These are phyloP conservation scores for Dipodomys ordii DNA, from an alignment of 2,113 vertebrate species.

Conservation along the genomic window DNA sequence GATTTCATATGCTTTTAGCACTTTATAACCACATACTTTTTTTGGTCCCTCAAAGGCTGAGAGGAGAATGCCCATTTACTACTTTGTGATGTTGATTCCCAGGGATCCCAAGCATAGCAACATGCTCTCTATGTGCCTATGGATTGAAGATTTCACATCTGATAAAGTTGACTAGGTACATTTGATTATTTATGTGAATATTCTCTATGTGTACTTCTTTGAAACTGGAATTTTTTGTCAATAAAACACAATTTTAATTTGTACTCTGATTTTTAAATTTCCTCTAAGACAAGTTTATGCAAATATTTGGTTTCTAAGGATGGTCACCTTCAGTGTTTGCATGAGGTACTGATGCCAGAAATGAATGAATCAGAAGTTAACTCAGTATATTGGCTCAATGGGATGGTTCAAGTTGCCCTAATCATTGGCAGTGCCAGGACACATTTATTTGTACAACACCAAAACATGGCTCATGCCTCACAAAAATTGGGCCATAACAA, in stretches of 20 bases:
- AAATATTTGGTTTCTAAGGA: constrained; percentile 83
- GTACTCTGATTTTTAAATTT: constrained; percentile 42
- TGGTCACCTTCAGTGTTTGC: not conserved
- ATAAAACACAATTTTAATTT: not conserved
- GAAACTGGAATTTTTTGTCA: not conserved
- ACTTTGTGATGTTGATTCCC: not conserved
- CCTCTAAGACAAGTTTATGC: not conserved
- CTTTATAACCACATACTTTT: constrained; percentile 21
- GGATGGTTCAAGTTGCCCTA: not conserved
- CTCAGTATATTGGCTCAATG: not conserved
- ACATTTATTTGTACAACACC: constrained; percentile 32
- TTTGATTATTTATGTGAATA: not conserved
- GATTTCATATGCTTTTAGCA: constrained; percentile 40
- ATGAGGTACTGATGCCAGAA: constrained; percentile 26
- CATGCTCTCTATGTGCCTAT: rapidly evolving
- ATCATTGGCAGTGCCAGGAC: not conserved
- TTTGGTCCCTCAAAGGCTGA: not conserved
- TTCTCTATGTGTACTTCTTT: not conserved
- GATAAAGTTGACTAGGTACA: not conserved
- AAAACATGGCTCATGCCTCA: constrained; percentile 9
- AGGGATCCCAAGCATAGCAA: not conserved
- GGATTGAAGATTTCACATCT: not conserved
- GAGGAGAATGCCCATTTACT: constrained; percentile 3
- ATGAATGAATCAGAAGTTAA: constrained; percentile 27
- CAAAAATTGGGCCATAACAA: not conserved